Conservation (phyloP, 2,113 vertebrate genomes). For the Sardina pilchardus region DNA sequence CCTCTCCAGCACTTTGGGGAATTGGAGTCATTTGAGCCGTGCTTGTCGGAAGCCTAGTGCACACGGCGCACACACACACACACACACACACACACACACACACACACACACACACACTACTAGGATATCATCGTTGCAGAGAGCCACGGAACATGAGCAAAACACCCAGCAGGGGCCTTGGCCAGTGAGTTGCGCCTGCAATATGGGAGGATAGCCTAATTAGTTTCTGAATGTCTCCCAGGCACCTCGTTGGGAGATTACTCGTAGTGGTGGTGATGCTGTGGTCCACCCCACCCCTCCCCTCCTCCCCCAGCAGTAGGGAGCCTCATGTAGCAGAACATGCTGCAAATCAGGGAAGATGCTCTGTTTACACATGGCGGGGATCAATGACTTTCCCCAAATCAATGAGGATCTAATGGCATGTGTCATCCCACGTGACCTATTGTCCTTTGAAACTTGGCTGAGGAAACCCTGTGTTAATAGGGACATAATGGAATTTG, state of each 20-base stretch:
- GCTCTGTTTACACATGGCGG: not conserved
- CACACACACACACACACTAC: not conserved
- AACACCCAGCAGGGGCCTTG: not conserved
- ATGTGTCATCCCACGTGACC: not conserved
- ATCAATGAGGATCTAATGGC: not conserved
- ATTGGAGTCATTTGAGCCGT: not conserved
- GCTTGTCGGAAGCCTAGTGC: not conserved
- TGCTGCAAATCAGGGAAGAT: not conserved
- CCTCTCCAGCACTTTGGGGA: constrained; percentile 3
- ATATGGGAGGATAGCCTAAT: not conserved
- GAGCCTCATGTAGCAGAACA: not conserved
- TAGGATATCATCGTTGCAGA: not conserved
- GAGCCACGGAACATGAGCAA: not conserved
- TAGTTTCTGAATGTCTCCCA: constrained; percentile 1
- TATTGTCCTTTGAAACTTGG: not conserved
- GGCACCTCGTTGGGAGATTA: not conserved
- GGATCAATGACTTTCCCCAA: constrained; percentile 1
- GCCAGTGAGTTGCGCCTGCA: not conserved
- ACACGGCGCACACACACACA: not conserved
- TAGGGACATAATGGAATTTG: not conserved
- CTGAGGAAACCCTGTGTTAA: not conserved
- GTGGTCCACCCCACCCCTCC: no score
- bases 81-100: not conserved
- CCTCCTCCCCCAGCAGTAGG: not conserved
- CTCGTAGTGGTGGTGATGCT: not conserved